These are phyloP conservation scores for Phrynosoma blainvillii DNA, from an alignment of 2,113 vertebrate genomes.

Conservation along the genomic window DNA sequence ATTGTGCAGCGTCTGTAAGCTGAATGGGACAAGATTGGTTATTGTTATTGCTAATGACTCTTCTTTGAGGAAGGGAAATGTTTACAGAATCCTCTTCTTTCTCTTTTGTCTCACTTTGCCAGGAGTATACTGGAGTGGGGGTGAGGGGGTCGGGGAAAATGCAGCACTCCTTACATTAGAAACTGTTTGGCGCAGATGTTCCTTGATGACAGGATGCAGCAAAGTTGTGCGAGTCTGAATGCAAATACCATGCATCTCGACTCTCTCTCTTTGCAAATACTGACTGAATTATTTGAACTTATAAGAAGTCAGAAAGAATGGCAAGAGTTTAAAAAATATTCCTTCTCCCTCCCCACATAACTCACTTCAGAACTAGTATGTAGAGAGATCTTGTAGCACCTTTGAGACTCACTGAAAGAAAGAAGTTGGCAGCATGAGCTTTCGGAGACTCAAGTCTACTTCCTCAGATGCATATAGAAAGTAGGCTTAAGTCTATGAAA, in stretches of 20 bases:
- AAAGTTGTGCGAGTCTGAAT: background rate
- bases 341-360: too few relatives aligned
- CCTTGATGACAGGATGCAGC: constrained; percentile 57
- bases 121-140: constrained; percentile 16
- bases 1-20: constrained; percentile 67
- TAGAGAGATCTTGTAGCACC: too few relatives aligned
- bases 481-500: too few relatives aligned
- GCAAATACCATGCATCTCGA: background rate
- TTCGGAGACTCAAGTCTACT: too few relatives aligned
- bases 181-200: constrained; percentile 62
- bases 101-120: constrained; percentile 53
- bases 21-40: constrained; percentile 75
- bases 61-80: constrained; percentile 59
- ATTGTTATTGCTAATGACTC: constrained; percentile 72
- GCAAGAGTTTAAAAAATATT: background rate
- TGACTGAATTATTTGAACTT: background rate
- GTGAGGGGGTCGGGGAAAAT: constrained; percentile 22
- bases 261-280: constrained; percentile 4
- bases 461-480: too few relatives aligned
- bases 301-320: background rate
- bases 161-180: constrained; percentile 7
- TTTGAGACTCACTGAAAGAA: too few relatives aligned
- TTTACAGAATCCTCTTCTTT: constrained; percentile 61
- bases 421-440: too few relatives aligned
- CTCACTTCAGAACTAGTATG: too few relatives aligned